Conservation (phyloP, 2,113 vertebrate genomes). For the Coturnix japonica region DNA sequence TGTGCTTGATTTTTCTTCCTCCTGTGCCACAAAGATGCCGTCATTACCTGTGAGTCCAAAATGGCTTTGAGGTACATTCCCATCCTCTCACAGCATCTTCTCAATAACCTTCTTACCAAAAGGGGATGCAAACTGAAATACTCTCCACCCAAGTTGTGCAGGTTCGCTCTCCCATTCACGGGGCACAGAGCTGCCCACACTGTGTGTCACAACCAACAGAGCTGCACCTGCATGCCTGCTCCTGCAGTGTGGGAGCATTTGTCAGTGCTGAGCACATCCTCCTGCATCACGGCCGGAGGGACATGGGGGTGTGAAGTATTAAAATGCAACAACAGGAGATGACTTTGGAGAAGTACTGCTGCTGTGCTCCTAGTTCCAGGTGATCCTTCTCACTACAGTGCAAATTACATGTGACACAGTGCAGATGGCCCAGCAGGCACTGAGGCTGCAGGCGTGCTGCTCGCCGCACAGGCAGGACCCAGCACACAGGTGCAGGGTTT, state of each 20-base stretch:
- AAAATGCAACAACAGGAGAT: accelerated
- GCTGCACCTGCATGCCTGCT: not conserved
- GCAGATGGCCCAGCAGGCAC: not conserved
- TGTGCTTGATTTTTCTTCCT: constrained; percentile 54
- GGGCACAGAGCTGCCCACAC: accelerated
- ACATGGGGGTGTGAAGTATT: accelerated
- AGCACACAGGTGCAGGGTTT: not conserved
- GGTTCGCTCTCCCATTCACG: accelerated
- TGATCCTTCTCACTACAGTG: not conserved
- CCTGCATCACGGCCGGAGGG: accelerated
- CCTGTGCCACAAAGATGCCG: constrained; percentile 37
- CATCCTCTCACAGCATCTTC: not conserved
- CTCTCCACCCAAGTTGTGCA: not conserved
- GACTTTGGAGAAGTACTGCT: not conserved
- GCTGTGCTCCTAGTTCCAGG: not conserved
- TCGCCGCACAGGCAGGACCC: not conserved
- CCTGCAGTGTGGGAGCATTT: not conserved
- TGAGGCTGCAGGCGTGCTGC: not conserved
- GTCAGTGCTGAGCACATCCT: accelerated
- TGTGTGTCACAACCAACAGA: accelerated
- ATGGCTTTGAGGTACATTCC: not conserved
- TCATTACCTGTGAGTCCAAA: constrained; percentile 16
- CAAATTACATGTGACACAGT: not conserved
- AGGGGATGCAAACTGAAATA: not conserved
- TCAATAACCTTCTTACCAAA: constrained; percentile 22